Conservation (phyloP, 2,797 vertebrate genomes). For the Molossus alvarezi region DNA sequence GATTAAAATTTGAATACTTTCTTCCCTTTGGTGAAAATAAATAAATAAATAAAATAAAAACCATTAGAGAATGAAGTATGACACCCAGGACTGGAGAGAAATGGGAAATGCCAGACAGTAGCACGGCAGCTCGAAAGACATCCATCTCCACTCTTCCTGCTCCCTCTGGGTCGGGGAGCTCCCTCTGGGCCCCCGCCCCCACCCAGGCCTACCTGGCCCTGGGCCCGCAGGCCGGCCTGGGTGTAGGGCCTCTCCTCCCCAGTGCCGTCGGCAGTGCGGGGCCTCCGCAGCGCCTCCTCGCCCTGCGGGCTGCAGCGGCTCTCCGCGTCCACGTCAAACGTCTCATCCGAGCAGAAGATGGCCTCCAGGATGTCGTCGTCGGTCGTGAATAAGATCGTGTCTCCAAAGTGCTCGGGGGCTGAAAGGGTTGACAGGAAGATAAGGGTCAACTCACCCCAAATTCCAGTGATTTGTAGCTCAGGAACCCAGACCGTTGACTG, state of each 20-base stretch:
- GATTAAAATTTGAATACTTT: conserved; percentile 76
- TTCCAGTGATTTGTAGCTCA: no score
- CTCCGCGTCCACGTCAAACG: conserved; percentile 91
- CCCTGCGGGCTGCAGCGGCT: conserved; percentile 85
- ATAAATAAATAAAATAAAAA: conserved; percentile 16
- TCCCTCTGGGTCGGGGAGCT: neutral
- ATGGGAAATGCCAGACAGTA: conserved; percentile 37
- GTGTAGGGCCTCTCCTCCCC: conserved; percentile 96
- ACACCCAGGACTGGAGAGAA: conserved; percentile 49
- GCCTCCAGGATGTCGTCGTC: conserved; percentile 98
- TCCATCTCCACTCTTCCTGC: neutral
- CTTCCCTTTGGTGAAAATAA: conserved; percentile 59
- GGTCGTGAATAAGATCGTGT: conserved; percentile 97
- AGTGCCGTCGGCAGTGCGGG: conserved; percentile 95
- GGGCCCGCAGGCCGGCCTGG: conserved; percentile 92
- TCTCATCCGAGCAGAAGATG: conserved; percentile 95
- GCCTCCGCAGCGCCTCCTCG: conserved; percentile 94
- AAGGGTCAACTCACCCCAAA: neutral
- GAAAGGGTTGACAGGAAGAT: conserved; percentile 66
- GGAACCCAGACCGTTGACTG: neutral
- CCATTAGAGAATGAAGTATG: conserved; percentile 77
- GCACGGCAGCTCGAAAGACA: neutral
- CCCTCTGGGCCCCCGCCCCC: neutral
- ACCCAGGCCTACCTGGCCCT: conserved; percentile 81
- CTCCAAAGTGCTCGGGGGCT: conserved; percentile 98